Evolutionary conservation across 2,113 vertebrate species (phyloP).

Genomic region (Petrocephalus zakoni): DNA sequence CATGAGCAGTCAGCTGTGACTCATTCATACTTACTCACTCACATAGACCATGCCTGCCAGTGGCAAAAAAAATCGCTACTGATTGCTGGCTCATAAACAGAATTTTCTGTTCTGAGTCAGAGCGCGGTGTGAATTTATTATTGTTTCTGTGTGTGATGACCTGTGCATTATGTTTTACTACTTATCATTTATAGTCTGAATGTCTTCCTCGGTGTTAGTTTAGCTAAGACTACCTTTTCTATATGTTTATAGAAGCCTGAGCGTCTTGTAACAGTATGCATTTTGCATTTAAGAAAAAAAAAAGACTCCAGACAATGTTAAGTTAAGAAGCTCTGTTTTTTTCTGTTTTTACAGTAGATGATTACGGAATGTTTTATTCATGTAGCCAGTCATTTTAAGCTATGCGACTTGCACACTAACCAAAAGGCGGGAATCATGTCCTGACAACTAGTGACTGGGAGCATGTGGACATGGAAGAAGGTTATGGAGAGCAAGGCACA

Average conservation of each 20-base stretch:
- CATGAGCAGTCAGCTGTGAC: not conserved
- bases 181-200: not conserved
- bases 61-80: not conserved
- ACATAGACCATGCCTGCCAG: not conserved
- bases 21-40: not conserved
- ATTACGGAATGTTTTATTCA: not conserved
- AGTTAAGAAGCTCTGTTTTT: not conserved
- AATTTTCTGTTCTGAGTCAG: slow-evolving; percentile 1
- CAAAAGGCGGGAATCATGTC: not conserved
- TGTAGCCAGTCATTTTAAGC: not conserved
- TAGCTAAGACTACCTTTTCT: not conserved
- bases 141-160: not conserved
- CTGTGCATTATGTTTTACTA: too few relatives aligned
- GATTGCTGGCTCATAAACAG: not conserved
- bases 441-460: not conserved
- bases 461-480: too few relatives aligned
- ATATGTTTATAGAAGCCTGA: not conserved
- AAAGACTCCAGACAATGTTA: not conserved
- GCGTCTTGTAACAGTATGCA: not conserved
- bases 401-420: not conserved
- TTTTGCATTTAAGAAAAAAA: not conserved
- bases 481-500: not conserved
- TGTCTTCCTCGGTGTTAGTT: not conserved
- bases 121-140: not conserved
- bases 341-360: not conserved